Evolutionary conservation across 2,888 invertebrate species (phyloP), one percentile per base, ranked within the genome.

Genomic region (Leistus spinibarbis): DNA sequence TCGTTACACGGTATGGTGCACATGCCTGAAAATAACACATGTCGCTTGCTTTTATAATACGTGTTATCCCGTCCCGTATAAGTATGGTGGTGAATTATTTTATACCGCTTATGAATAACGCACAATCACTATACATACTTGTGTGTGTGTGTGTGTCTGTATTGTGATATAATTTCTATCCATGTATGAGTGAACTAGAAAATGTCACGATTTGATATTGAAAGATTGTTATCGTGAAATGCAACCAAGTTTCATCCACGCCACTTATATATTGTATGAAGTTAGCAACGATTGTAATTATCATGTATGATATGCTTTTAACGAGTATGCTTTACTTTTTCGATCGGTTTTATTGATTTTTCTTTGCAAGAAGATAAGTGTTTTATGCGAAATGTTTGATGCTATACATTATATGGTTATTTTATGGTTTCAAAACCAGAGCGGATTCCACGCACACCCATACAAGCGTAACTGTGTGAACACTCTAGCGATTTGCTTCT

Each of bases 61-160:
- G 66, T 66, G 66, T 66, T 53, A 66, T 66, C 54, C 53, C 16
- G 20, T 17, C 17, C 20, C 24, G 19, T 40, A 20, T 66, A 66
- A 66, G 22, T 66, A 54, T 22, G 20, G 54, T 53, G 20, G 22
- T 66, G 53, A 66, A 66, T 53, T 66, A 54, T 66, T 66, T 66
- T 66, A 66, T 66, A 66, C 66, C 66, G 40, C 19, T 66, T 66
- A 66, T 54, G 64, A 27, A 66, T 66, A 66, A 24, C 66, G 53
- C 16, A 17, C 16, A 20, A 66, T 66, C 54, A 66, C 19, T 40
- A 19, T 60, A 60, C 40, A 40, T 40, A 40, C 40, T 4, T 40
- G 13, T 13, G 7, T 24, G 7, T 7, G 7, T 24, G 7, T 7
- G 7, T 24, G 7, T 40, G 27, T 4, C 27, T 27, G 9, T 27